Conservation (phyloP, 2,113 vertebrate species). For the Catharus bicknelli region DNA sequence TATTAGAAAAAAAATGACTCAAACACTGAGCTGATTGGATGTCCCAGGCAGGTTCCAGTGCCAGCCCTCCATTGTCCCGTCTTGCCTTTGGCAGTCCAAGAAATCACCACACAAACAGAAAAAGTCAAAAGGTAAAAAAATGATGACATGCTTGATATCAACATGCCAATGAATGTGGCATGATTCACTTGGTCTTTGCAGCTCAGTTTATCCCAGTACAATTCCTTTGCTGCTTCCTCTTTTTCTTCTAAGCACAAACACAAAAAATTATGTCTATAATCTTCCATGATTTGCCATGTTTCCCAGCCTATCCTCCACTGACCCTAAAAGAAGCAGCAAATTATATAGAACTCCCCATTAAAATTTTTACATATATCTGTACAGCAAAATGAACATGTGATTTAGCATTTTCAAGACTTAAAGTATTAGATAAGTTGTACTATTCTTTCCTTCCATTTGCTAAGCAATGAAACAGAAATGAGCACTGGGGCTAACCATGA, state of each 20-base stretch:
- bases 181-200: neutral
- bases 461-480: neutral
- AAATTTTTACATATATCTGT: neutral
- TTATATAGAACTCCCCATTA: neutral
- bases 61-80: accelerated
- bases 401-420: neutral
- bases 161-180: accelerated
- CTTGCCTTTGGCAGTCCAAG: neutral
- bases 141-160: accelerated
- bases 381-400: neutral
- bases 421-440: accelerated
- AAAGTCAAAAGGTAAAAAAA: neutral
- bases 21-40: neutral
- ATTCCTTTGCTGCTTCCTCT: neutral
- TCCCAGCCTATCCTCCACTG: neutral
- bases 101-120: neutral
- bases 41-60: neutral
- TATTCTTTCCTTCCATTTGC: neutral
- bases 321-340: neutral
- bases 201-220: neutral
- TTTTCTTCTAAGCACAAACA: neutral
- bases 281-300: neutral
- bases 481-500: neutral
- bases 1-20: neutral
- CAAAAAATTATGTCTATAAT: neutral